Evolutionary conservation across 53 echinoderm and acorn worm genomes (phyloP).

Genomic region (Apostichopus leukothele): DNA sequence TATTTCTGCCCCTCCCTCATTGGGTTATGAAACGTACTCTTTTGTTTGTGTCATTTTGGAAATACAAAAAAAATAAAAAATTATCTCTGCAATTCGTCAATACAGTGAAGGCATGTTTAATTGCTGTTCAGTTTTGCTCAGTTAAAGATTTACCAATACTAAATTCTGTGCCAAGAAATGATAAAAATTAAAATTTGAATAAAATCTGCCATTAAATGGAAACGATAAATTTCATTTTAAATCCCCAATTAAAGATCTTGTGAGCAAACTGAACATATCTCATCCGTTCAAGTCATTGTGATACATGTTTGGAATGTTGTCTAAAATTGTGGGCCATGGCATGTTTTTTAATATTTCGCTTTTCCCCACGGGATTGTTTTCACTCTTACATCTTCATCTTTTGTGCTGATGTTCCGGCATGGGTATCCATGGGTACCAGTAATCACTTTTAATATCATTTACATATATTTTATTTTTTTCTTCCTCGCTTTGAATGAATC

Average conservation of each 20-base stretch:
- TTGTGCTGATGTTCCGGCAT: neutral
- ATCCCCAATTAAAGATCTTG: neutral
- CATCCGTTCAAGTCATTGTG: neutral
- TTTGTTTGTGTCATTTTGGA: conserved; percentile 9
- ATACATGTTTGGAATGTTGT: conserved; percentile 28
- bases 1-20: neutral
- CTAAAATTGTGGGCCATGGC: conserved; percentile 30
- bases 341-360: conserved; percentile 9
- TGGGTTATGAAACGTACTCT: neutral
- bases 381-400: neutral
- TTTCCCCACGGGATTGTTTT: neutral
- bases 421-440: conserved; percentile 1
- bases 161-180: no score
- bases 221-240: no score
- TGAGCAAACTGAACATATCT: conserved; percentile 26
- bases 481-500: neutral
- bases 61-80: neutral
- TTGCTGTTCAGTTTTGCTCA: conserved; percentile 16
- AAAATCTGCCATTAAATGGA: no score
- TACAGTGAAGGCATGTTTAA: conserved; percentile 24
- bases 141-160: neutral
- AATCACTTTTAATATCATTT: neutral
- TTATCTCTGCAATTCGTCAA: conserved; percentile 5
- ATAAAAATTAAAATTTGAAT: no score
- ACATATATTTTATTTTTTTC: neutral